Conservation (phyloP, 2,888 invertebrate genomes). For the Pseudanteris insignis region DNA sequence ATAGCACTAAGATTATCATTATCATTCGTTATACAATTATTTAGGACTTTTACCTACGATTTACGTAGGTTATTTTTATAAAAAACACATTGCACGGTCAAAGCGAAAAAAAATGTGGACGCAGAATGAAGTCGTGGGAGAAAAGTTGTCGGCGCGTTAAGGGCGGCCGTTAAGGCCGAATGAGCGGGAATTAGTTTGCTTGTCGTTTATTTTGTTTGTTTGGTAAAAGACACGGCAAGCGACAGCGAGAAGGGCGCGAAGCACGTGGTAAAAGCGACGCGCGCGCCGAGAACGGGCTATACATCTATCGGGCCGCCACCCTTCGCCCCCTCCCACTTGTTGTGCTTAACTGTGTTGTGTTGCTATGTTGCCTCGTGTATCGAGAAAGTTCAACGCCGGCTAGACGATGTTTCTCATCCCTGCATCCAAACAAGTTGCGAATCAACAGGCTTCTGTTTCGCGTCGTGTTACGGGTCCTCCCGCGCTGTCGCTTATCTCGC, state of each 20-base stretch:
- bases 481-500: conserved; percentile 6
- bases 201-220: conserved; percentile 63
- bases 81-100: no score
- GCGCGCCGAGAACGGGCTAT: conserved; percentile 59
- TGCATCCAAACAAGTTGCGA: conserved; percentile 52
- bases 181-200: no score
- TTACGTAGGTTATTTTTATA: no score
- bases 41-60: no score
- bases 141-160: no score
- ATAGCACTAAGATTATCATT: no score
- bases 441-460: conserved; percentile 60
- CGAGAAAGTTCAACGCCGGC: conserved; percentile 67
- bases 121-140: no score
- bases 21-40: no score
- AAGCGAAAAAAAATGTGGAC: neutral
- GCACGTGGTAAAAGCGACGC: conserved; percentile 63
- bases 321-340: conserved; percentile 63
- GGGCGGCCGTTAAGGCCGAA: no score
- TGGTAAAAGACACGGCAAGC: conserved; percentile 50
- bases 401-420: conserved; percentile 64
- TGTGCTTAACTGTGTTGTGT: conserved; percentile 66
- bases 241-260: conserved; percentile 50
- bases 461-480: no score
- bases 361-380: conserved; percentile 66
- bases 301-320: conserved; percentile 61